These are phyloP conservation scores for Nomada flava DNA, from an alignment of 2,888 invertebrate genomes.

Conservation along the genomic window DNA sequence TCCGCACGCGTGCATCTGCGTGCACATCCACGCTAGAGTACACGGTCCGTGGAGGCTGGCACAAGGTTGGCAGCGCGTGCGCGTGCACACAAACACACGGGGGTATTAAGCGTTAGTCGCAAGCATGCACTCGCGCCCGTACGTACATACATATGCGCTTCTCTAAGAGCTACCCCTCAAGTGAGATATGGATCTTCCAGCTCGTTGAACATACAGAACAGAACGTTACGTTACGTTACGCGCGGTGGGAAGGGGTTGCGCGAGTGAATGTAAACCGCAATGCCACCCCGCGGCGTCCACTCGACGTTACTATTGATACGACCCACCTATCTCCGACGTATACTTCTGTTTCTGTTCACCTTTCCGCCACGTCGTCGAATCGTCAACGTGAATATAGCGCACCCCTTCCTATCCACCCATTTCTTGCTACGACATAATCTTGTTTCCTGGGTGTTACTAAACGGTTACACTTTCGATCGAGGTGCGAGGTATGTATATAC, in stretches of 20 bases:
- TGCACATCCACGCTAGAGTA: slow-evolving; percentile 19
- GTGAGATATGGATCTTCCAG: slow-evolving; percentile 82
- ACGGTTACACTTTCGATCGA: neutral
- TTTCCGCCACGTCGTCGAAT: slow-evolving; percentile 29
- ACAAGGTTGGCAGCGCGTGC: slow-evolving; percentile 32
- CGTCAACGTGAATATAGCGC: slow-evolving; percentile 12
- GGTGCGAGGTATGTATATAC: too few species aligned
- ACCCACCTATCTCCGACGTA: slow-evolving; percentile 40
- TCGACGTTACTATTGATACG: slow-evolving; percentile 64
- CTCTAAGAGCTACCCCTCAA: slow-evolving; percentile 77
- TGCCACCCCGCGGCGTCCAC: slow-evolving; percentile 67
- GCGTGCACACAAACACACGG: slow-evolving; percentile 23
- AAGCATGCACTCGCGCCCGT: slow-evolving; percentile 55
- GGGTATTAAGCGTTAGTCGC: slow-evolving; percentile 49
- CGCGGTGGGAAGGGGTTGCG: slow-evolving; percentile 51
- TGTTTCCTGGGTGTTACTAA: neutral
- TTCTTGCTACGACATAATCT: neutral
- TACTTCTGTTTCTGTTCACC: slow-evolving; percentile 31
- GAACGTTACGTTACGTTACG: slow-evolving; percentile 68
- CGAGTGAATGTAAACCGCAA: slow-evolving; percentile 68
- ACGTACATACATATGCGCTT: slow-evolving; percentile 40
- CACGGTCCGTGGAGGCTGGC: neutral
- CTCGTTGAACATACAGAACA: slow-evolving; percentile 80
- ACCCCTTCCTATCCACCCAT: neutral
- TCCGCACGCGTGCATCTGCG: slow-evolving; percentile 44